These are phyloP conservation scores for Lytechinus variegatus DNA, from an alignment of 35 echinoderm and acorn worm species.

Conservation along the genomic window DNA sequence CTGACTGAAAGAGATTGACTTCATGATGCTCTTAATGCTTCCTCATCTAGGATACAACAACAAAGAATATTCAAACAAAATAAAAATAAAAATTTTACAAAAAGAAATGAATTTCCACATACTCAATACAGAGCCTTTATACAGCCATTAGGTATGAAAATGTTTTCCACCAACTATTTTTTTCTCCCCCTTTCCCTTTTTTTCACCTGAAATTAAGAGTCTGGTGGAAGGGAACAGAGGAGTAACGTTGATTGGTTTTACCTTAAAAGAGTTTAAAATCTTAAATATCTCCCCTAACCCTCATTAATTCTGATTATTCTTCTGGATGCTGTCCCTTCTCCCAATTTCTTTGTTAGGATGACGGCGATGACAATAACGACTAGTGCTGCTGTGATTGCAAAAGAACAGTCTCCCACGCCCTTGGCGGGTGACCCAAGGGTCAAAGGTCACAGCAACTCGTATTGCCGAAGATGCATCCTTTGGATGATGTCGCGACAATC, in stretches of 20 bases:
- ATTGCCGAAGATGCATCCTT: slow-evolving; percentile 98
- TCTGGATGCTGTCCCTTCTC: slow-evolving; percentile 17
- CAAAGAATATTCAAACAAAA: slow-evolving; percentile 20
- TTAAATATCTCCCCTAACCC: slow-evolving; percentile 21
- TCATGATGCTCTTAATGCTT: neutral
- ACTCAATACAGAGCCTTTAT: slow-evolving; percentile 45
- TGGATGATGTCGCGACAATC: slow-evolving; percentile 99
- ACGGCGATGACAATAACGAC: slow-evolving; percentile 11
- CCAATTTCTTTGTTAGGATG: neutral
- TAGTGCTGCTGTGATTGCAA: slow-evolving; percentile 29
- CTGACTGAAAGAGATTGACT: slow-evolving; percentile 22
- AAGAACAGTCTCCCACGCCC: neutral
- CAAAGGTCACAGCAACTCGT: slow-evolving; percentile 95
- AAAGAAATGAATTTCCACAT: slow-evolving; percentile 47
- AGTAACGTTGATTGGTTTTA: slow-evolving; percentile 15
- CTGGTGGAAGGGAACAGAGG: slow-evolving; percentile 45
- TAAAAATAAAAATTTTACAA: slow-evolving; percentile 21
- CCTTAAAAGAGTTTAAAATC: neutral
- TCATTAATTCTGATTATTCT: neutral
- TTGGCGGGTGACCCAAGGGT: slow-evolving; percentile 27
- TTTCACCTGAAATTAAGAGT: neutral
- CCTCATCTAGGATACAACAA: slow-evolving; percentile 20
- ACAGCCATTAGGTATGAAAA: slow-evolving; percentile 57
- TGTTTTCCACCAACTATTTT: slow-evolving; percentile 16
- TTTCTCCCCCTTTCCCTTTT: neutral